Percentiles rank a stretch among this genome's conserved stretches.
These are phyloP conservation scores for Vespertilio murinus DNA, from an alignment of 2,797 vertebrate species.

Conservation along the genomic window DNA sequence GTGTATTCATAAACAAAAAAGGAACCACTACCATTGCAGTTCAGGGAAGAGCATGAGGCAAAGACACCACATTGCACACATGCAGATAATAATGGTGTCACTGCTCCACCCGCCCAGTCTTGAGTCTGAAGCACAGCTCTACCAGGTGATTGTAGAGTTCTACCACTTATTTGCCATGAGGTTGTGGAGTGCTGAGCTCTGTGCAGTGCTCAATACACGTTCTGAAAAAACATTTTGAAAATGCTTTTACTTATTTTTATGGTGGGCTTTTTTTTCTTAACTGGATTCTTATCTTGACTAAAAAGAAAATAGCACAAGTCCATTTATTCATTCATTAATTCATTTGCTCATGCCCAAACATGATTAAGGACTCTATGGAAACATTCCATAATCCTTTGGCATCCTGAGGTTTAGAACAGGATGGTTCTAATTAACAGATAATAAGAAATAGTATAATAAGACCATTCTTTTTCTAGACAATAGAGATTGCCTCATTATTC, in stretches of 20 bases:
- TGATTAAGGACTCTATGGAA: not conserved
- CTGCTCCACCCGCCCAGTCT: not conserved
- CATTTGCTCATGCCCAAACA: not conserved
- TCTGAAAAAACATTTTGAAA: constrained; percentile 7
- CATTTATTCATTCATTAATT: not conserved
- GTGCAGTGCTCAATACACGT: not conserved
- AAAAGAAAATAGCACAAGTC: constrained; percentile 24
- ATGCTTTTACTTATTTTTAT: not conserved
- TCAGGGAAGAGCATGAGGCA: not conserved
- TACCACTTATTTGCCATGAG: not conserved
- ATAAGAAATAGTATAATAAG: not conserved
- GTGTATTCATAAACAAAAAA: constrained; percentile 22
- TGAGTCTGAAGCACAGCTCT: not conserved
- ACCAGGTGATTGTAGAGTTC: not conserved
- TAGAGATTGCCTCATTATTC: not conserved
- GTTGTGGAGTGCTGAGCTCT: not conserved
- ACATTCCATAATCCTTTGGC: not conserved
- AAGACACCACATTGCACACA: not conserved
- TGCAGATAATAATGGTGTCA: not conserved
- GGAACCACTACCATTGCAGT: not conserved
- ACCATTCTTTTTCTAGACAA: not conserved
- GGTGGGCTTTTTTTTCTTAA: not conserved
- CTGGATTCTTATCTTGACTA: constrained; percentile 21
- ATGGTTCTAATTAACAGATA: not conserved
- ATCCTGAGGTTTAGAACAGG: not conserved